Conservation (phyloP, 2,888 invertebrate species). For the Rhabditoides inermis region DNA sequence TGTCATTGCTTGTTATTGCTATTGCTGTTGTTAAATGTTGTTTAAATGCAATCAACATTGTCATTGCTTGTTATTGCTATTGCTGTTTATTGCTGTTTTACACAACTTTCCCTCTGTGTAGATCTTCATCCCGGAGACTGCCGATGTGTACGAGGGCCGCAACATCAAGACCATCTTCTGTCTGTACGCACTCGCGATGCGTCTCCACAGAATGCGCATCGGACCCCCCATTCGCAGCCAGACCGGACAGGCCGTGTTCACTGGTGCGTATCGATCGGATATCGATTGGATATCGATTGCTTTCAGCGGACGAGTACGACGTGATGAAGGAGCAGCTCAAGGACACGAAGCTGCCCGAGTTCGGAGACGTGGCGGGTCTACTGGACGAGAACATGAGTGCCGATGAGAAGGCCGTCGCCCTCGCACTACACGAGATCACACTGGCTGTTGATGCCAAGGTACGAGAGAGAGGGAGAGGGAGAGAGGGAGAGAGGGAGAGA, state of each 20-base stretch:
- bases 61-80: too few species aligned
- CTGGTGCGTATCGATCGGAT: constrained; percentile 56
- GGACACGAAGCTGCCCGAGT: constrained; percentile 34
- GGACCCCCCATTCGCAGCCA: constrained; percentile 69
- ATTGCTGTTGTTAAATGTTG: too few species aligned
- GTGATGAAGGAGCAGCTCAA: constrained; percentile 34
- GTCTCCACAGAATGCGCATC: constrained; percentile 52
- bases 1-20: too few species aligned
- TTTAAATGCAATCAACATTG: too few species aligned
- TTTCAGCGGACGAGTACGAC: constrained; percentile 27
- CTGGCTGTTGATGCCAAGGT: constrained; percentile 20
- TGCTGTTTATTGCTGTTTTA: too few species aligned
- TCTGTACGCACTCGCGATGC: constrained; percentile 65
- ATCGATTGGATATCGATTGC: not conserved
- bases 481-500: not conserved
- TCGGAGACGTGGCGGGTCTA: constrained; percentile 30
- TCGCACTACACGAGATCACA: constrained; percentile 18
- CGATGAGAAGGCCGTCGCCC: constrained; percentile 61
- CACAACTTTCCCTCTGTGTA: constrained; percentile 50
- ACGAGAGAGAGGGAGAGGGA: not conserved
- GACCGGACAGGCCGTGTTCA: constrained; percentile 66
- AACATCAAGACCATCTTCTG: constrained; percentile 73
- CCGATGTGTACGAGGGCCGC: constrained; percentile 73
- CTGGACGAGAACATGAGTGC: constrained; percentile 62
- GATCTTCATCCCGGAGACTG: constrained; percentile 74